Evolutionary conservation across 2,113 vertebrate genomes (phyloP).

Genomic region (Lepus timidus): DNA sequence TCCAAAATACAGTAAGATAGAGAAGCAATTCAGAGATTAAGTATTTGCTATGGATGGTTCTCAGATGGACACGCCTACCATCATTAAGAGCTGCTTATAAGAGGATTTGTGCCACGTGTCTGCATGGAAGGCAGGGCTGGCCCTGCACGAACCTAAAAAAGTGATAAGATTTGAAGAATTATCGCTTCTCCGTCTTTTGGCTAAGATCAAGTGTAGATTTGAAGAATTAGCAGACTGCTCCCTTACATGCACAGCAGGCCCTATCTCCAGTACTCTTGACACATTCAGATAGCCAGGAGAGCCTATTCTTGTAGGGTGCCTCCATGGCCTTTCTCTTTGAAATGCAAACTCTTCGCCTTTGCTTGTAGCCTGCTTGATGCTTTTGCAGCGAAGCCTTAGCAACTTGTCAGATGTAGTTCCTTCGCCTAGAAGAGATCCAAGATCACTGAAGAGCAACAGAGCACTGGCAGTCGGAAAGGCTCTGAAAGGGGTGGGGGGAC

Average conservation of each 20-base stretch:
- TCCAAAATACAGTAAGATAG: not conserved
- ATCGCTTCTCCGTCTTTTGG: not conserved
- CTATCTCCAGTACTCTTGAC: not conserved
- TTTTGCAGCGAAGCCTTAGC: conserved; percentile 3
- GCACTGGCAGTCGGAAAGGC: not conserved
- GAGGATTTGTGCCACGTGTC: not conserved
- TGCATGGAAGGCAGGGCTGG: not conserved
- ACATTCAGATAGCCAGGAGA: not conserved
- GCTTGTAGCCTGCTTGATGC: not conserved
- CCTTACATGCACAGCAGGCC: not conserved
- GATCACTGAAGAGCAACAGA: not conserved
- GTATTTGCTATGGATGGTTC: not conserved
- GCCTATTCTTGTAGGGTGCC: not conserved
- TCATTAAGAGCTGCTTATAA: conserved; percentile 12
- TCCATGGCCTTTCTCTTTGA: conserved; percentile 21
- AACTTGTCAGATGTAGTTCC: conserved; percentile 47
- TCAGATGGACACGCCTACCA: not conserved
- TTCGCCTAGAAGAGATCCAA: conserved; percentile 32
- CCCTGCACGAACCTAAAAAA: conserved; percentile 13
- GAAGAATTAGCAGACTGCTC: not conserved
- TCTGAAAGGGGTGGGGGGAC: not conserved
- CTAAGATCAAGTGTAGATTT: not conserved
- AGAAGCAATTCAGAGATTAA: conserved; percentile 48
- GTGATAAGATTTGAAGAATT: conserved; percentile 29
- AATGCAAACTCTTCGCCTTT: not conserved